A percentile compares a stretch with the other conserved stretches of the same genome.
These are phyloP conservation scores for Chrysolina americana DNA, from an alignment of 2,888 invertebrate species.

Conservation along the genomic window DNA sequence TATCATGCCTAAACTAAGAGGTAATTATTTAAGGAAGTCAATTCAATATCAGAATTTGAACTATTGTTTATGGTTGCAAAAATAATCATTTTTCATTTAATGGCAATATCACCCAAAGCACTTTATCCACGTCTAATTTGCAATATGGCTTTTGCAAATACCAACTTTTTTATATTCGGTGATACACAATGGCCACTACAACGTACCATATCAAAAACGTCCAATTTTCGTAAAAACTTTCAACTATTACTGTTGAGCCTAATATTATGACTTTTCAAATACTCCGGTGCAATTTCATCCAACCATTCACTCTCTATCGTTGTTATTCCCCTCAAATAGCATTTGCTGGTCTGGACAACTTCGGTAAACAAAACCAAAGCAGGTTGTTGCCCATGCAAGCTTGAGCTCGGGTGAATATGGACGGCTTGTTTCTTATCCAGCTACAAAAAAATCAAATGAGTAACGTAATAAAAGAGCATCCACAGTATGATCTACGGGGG, in stretches of 20 bases:
- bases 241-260: conserved; percentile 50
- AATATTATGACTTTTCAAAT: conserved; percentile 63
- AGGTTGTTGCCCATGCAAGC: conserved; percentile 80
- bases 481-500: not conserved
- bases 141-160: not conserved
- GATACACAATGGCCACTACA: not conserved
- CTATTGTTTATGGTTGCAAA: not conserved
- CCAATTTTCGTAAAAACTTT: not conserved
- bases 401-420: conserved; percentile 88
- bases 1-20: conserved; percentile 8
- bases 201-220: not conserved
- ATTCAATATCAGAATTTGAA: not conserved
- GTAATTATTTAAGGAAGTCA: not conserved
- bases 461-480: not conserved
- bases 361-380: conserved; percentile 87
- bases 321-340: conserved; percentile 85
- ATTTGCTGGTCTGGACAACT: conserved; percentile 86
- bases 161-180: not conserved
- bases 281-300: conserved; percentile 73
- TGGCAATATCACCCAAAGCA: not conserved
- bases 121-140: not conserved
- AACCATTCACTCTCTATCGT: conserved; percentile 88
- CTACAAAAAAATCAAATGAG: conserved; percentile 66
- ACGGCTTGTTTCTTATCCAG: conserved; percentile 78
- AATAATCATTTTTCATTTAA: not conserved